Evolutionary conservation across 2,888 invertebrate genomes (phyloP), one percentile per base, ranked within the genome.

Genomic region (Galeopsomyia nigrocyanea): DNA sequence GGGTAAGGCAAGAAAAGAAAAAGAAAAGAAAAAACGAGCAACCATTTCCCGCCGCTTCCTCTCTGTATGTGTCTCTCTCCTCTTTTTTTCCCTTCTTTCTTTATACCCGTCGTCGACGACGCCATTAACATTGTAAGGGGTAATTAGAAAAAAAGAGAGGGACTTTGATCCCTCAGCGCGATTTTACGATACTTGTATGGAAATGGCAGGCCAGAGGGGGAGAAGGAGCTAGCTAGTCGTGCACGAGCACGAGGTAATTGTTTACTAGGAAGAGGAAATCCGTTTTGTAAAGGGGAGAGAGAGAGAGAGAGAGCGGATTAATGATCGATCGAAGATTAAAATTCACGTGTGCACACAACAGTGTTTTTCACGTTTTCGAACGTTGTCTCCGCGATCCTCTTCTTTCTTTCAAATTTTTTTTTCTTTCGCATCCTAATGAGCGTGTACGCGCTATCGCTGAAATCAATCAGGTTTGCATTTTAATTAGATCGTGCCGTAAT

Each of bases 1-100:
- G 31, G 22, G n/a, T 31, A 60, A 21, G 31, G 5, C 3, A 31
- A n/a, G n/a, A 22, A 5, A 21, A n/a, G 55, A 51, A 58, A 14
- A 31, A n/a, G n/a, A 22, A 5, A 21, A n/a, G 55, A 51, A 58
- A 71, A 63, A 61, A 65, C 49, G 46, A 55, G 39, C 9, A 66
- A 76, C 79, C 80, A 82, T 79, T 78, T 79, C 66, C 78, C 77
- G 78, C 77, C 78, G 81, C 81, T 61, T 68, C 64, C 71, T 63
- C 62, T 58, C 67, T 62, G 50, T 73, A 62, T 73, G 60, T 61
- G 71, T 56, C 60, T 49, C 21, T 39, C 39, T 7, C 39, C 73
- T 70, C 71, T 66, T 26, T 67, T 39, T 69, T 47, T 71, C 63
- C 56, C 56, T 64, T 50, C 13, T 19, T 55, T 69, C 68, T 51